Conservation (phyloP, 2,797 vertebrate genomes). For the Dallia pectoralis region DNA sequence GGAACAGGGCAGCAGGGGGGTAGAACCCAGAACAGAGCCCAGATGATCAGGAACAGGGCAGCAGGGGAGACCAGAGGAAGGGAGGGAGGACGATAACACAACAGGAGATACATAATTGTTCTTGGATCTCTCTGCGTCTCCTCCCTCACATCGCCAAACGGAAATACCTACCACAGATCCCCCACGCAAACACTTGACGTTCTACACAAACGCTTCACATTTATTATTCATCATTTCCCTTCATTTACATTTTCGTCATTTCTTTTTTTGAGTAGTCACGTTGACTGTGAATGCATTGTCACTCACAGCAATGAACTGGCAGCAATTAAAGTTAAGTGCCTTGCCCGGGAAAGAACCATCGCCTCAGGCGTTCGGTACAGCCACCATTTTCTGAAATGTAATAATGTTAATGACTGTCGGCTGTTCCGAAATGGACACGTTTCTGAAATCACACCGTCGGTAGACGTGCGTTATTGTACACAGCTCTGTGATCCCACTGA, state of each 20-base stretch:
- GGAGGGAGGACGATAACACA: not conserved
- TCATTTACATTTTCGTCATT: too few relatives aligned
- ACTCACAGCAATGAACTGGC: too few relatives aligned
- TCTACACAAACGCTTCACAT: too few relatives aligned
- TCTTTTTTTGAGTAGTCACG: too few relatives aligned
- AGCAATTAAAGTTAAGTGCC: too few relatives aligned
- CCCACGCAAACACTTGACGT: not conserved
- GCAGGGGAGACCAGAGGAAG: not conserved
- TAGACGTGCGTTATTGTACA: not conserved
- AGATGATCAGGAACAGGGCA: constrained; percentile 28
- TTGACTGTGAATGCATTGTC: too few relatives aligned
- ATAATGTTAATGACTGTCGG: not conserved
- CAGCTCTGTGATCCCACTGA: not conserved
- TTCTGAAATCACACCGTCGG: constrained; percentile 12
- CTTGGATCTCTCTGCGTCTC: constrained; percentile 23
- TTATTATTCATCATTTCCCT: too few relatives aligned
- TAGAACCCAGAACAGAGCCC: too few relatives aligned
- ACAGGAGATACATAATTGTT: constrained; percentile 3
- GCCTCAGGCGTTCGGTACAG: too few relatives aligned
- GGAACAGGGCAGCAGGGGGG: too few relatives aligned
- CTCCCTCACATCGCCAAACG: constrained; percentile 40
- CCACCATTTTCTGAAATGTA: too few relatives aligned
- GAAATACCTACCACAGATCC: constrained; percentile 38
- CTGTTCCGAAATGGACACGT: not conserved
- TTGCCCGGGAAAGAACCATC: too few relatives aligned